These are phyloP conservation scores for Geotria australis DNA, from an alignment of 2,797 vertebrate genomes.

Conservation along the genomic window DNA sequence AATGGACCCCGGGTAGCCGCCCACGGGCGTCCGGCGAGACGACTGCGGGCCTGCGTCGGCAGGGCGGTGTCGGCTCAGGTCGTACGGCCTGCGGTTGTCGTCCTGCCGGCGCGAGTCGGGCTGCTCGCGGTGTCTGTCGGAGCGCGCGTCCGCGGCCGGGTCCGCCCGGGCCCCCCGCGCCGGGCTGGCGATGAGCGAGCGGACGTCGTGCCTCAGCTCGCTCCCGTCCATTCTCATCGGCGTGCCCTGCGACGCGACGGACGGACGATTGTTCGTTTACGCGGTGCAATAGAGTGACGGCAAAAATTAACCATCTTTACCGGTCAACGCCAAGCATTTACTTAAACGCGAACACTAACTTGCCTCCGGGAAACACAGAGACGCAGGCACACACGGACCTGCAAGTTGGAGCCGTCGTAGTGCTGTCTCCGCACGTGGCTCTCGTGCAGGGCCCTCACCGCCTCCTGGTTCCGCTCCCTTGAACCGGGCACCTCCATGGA, in stretches of 20 bases:
- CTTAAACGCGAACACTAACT: too few species aligned
- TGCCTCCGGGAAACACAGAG: too few species aligned
- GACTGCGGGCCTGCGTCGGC: not conserved
- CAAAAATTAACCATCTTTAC: too few species aligned
- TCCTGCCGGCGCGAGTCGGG: not conserved
- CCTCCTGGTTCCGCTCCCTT: too few species aligned
- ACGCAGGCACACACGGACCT: too few species aligned
- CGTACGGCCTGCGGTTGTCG: not conserved
- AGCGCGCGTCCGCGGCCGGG: not conserved
- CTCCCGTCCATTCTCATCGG: slow-evolving; percentile 39
- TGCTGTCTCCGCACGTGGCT: too few species aligned
- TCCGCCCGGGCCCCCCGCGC: not conserved
- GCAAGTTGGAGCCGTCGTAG: too few species aligned
- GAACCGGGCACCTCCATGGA: too few species aligned
- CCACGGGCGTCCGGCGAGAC: not conserved
- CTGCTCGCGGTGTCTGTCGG: not conserved
- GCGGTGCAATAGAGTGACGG: too few species aligned
- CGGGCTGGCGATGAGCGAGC: slow-evolving; percentile 76
- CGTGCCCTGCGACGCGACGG: slow-evolving; percentile 14
- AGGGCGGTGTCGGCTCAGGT: not conserved
- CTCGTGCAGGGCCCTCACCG: too few species aligned
- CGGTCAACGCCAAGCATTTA: too few species aligned
- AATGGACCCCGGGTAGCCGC: not conserved
- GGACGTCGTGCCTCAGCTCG: slow-evolving; percentile 73
- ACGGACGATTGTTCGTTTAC: too few species aligned